Evolutionary conservation across 2,888 invertebrate species (phyloP).

Genomic region (Netelia fuscicornis): DNA sequence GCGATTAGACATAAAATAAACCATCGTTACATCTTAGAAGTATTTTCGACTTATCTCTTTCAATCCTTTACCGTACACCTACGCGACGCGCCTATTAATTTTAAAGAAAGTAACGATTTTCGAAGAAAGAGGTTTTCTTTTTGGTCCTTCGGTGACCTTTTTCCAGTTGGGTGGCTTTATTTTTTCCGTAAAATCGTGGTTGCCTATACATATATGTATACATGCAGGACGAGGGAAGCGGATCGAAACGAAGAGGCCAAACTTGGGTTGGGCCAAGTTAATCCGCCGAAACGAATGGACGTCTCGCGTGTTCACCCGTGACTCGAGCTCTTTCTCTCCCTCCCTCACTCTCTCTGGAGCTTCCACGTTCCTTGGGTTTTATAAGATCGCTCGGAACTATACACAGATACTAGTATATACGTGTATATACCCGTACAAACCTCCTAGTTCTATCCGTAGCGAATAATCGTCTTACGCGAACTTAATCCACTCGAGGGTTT

Average conservation of each 20-base stretch:
- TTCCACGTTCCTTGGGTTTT: slow-evolving; percentile 32
- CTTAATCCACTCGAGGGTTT: slow-evolving; percentile 65
- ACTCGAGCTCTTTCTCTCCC: slow-evolving; percentile 33
- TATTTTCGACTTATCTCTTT: neutral
- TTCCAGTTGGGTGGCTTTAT: slow-evolving; percentile 8
- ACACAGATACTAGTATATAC: slow-evolving; percentile 14
- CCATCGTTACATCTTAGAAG: no score
- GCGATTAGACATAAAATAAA: no score
- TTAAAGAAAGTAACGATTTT: slow-evolving; percentile 7
- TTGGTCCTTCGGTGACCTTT: neutral
- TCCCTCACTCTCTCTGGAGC: slow-evolving; percentile 1
- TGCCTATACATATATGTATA: neutral
- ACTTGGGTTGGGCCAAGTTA: slow-evolving; percentile 59
- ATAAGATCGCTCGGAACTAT: slow-evolving; percentile 18
- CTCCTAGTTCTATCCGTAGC: slow-evolving; percentile 42
- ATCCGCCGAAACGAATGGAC: slow-evolving; percentile 65
- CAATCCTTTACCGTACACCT: neutral
- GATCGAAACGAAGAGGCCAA: slow-evolving; percentile 48
- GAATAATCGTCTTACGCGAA: slow-evolving; percentile 67
- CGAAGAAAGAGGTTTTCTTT: slow-evolving; percentile 3
- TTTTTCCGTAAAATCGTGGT: slow-evolving; percentile 25
- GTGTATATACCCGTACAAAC: slow-evolving; percentile 31
- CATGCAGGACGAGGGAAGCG: slow-evolving; percentile 17
- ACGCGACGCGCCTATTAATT: neutral
- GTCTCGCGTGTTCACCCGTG: slow-evolving; percentile 63